Base-by-base conservation (phyloP, 2,888 invertebrate species). In the Troides helena region DNA sequence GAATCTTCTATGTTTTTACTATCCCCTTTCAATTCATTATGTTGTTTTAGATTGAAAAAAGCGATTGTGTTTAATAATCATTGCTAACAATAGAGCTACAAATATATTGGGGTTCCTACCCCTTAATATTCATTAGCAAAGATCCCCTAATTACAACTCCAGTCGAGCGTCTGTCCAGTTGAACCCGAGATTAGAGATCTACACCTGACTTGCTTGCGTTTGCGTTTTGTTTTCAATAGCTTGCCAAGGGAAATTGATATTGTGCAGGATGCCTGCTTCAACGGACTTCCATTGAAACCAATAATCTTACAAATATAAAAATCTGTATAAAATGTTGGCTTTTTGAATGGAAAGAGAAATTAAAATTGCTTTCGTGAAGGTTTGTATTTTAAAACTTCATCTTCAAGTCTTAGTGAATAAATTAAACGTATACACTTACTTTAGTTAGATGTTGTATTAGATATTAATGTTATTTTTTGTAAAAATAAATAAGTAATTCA, bases 51-150 rank as follows among this genome's bases (percentile, higher is more conserved):
- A 86, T 87, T 85, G 83, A 84, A 86, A 86, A 83, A 21, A 23
- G 61, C 81, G 81, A 85, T 87, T 80, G 84, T 82, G 83, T 81
- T 84, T 84, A 85, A 84, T 85, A 83, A 85, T 85, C 85, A 85
- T 82, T 82, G 78, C 80, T 77, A 76, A 82, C 80, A 81, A 81
- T 77, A 76, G 75, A 70, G 53, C 71, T 73, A 71, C 64, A 70
- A 60, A 69, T 67, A 77, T 77, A 80, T 84, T 85, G 81, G 88
- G 89, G 89, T 80, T 81, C 82, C 80, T 76, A 80, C 84, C 91
- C 90, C 87, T 75, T 86, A 89, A 90, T 90, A 88, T 88, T 89
- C 87, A 90, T 91, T 90, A 91, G 76, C 71, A 70, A 75, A 80
- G 81, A 87, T 83, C 88, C 88, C 89, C 87, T 90, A 91, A 90